Evolutionary conservation across 2,888 invertebrate genomes (phyloP).

Genomic region (Aquatica leii): DNA sequence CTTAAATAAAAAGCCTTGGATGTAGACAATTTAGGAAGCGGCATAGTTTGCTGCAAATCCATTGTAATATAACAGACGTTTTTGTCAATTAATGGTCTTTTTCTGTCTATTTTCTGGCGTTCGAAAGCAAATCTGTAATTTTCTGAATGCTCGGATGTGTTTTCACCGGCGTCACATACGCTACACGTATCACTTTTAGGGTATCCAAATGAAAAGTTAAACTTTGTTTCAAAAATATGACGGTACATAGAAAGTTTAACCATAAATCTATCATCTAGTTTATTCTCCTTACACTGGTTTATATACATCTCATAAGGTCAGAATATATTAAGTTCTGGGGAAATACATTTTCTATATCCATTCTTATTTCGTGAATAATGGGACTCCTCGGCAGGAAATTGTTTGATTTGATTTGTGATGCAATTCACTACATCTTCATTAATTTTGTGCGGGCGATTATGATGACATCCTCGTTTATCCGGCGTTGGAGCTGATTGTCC

Average conservation of each 20-base stretch:
- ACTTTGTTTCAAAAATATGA: slow-evolving; percentile 16
- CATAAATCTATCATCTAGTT: background rate
- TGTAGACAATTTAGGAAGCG: no score
- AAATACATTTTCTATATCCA: slow-evolving; percentile 1
- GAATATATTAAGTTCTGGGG: slow-evolving; percentile 9
- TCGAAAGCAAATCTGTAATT: no score
- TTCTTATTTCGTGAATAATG: slow-evolving; percentile 10
- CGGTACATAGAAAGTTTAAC: slow-evolving; percentile 5
- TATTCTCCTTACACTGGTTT: background rate
- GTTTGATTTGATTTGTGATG: background rate
- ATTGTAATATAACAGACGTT: no score
- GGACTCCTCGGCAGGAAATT: background rate
- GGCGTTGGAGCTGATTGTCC: background rate
- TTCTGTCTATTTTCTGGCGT: no score
- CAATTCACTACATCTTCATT: background rate
- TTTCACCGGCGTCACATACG: no score
- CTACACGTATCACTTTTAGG: no score
- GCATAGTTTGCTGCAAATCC: no score
- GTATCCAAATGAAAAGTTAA: slow-evolving; percentile 11
- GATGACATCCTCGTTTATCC: background rate
- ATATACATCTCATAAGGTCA: background rate
- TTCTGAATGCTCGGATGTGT: no score
- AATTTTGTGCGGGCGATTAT: slow-evolving; percentile 4
- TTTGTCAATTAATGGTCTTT: no score
- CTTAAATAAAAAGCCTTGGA: no score